Evolutionary conservation across 23 tunicate species (phyloP), one percentile per base, ranked within the genome.

Genomic region (Ascidia mentula): DNA sequence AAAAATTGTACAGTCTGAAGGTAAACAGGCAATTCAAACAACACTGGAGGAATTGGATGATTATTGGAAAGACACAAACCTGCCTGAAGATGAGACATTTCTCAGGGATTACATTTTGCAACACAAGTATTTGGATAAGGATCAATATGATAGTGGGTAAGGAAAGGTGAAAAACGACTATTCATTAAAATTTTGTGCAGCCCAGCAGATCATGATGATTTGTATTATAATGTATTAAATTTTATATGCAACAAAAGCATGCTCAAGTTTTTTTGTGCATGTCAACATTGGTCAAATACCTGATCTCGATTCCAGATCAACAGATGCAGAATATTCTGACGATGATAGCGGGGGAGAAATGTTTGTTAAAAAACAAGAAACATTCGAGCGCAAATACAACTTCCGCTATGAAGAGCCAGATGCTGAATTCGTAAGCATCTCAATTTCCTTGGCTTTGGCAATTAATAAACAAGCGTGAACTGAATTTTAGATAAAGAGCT

Each of bases 61-160:
- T 61, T 92, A 92, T 72, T 92, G 97, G 97, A 82, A 72, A 40
- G 74, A 87, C 31, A 84, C 91, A 9, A 53, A 86, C 2, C 82
- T 92, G 18, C 79, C 78, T 40, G 89, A 86, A 37, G 85, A 84
- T 31, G 97, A 92, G 75, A 92, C 83, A 79, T 92, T 82, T 82
- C 59, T 92, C 13, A 70, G 97, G 38, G 97, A 92, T 79, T 92
- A 82, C 38, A 81, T 92, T 38, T 42, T 92, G 34, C 82, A 87
- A 1, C 69, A 65, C 46, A 82, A 87, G 79, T 92, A 92, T 79
- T 24, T 84, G 53, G 93, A 72, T 37, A 76, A 76, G 22, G 65
- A 53, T 53, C n/a, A n/a, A n/a, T n/a, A n/a, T n/a, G n/a, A n/a
- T n/a, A n/a, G n/a, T n/a, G n/a, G n/a, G n/a, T n/a, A n/a, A n/a